phyloP scores from a whole-genome alignment of 2,797 vertebrate genomes.

The Phoebastria nigripes region DNA sequence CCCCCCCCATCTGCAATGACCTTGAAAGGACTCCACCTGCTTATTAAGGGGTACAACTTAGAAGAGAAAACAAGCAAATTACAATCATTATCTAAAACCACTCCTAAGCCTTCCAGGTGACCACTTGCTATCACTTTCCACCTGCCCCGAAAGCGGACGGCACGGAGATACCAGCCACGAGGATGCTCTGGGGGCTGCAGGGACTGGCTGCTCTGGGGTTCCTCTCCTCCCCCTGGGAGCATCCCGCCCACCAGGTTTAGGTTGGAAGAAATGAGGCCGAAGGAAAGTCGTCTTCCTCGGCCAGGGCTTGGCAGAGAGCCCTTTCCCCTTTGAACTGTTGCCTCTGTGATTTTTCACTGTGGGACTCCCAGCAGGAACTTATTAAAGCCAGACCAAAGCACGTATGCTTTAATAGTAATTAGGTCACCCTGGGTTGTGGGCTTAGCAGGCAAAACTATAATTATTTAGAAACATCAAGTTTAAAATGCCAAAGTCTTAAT shows the following conservation, averaged over 20 bases:
- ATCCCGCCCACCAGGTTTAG: background rate
- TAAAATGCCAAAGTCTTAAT: slow-evolving; percentile 64
- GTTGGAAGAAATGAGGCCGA: background rate
- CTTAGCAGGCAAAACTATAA: slow-evolving; percentile 66
- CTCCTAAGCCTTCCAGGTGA: background rate
- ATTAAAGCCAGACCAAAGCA: slow-evolving; percentile 42
- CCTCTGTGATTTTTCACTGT: slow-evolving; percentile 1
- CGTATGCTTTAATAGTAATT: slow-evolving; percentile 50
- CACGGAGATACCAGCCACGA: rapidly evolving
- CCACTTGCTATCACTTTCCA: background rate
- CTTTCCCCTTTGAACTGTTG: slow-evolving; percentile 13
- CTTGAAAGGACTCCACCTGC: background rate
- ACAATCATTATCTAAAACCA: background rate
- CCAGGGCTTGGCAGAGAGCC: background rate
- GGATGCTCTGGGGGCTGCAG: background rate
- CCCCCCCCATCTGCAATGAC: background rate
- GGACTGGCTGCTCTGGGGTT: background rate
- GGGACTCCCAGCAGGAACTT: slow-evolving; percentile 24
- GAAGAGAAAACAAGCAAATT: background rate
- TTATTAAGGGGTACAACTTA: slow-evolving; percentile 8
- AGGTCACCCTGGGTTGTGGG: slow-evolving; percentile 57
- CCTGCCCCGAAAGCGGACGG: background rate
- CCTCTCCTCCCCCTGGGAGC: background rate
- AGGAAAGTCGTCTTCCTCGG: background rate
- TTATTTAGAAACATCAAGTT: slow-evolving; percentile 67